Conservation (phyloP, 2,797 vertebrate genomes). For the Phoeniculus purpureus region DNA sequence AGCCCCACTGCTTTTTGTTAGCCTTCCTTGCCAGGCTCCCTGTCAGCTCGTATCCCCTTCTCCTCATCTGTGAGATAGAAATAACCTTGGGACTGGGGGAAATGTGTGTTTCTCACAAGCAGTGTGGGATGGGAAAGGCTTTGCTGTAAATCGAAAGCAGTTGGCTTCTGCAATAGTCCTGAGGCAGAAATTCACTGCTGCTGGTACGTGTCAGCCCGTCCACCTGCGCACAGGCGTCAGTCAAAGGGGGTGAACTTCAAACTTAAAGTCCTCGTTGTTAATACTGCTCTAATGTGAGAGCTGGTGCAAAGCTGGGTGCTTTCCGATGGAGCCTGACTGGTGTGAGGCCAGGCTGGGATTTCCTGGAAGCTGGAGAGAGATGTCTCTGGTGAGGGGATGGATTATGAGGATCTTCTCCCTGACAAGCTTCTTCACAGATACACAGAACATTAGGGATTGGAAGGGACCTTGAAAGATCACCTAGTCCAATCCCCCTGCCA, state of each 20-base stretch:
- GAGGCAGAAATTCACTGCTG: background rate
- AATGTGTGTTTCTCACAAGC: constrained; percentile 44
- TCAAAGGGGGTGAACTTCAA: background rate
- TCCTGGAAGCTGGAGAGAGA: background rate
- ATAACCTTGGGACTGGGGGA: constrained; percentile 18
- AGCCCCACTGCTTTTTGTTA: background rate
- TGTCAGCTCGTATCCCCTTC: background rate
- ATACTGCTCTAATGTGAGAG: background rate
- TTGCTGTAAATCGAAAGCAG: constrained; percentile 44
- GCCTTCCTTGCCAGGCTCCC: background rate
- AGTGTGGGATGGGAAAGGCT: background rate
- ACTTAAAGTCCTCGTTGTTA: background rate
- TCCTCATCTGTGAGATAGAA: constrained; percentile 22
- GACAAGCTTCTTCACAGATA: background rate
- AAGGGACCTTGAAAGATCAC: too few species aligned
- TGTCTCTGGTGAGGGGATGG: fast-evolving
- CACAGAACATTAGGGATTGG: too few species aligned
- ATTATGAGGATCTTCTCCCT: background rate
- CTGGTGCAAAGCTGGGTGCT: background rate
- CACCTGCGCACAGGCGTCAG: constrained; percentile 8
- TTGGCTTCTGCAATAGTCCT: background rate
- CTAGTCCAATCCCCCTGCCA: too few species aligned
- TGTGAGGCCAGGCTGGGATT: background rate
- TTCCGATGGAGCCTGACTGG: fast-evolving
- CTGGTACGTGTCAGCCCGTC: background rate